Evolutionary conservation across 1,140 invertebrate species (phyloP), one percentile per base, ranked within the genome.

Genomic region (Aricia agestis): DNA sequence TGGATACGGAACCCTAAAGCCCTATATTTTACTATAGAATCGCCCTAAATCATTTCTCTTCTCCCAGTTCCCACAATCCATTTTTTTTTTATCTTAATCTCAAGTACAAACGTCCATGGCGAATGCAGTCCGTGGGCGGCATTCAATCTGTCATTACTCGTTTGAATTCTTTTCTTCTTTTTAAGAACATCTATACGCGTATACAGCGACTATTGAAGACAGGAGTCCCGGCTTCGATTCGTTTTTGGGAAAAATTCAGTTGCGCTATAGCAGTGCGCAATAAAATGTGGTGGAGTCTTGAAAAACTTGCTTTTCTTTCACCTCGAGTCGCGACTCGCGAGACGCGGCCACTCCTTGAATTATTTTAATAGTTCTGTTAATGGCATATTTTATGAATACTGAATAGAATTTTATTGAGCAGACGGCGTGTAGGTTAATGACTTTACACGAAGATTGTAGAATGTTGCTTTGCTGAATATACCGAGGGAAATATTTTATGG

Each of bases 61-160:
- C 19, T 63, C 59, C 59, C 59, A 63, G 19, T 59, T 63, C 59
- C 59, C 59, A 63, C 59, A 63, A 63, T 63, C 59, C 59, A 31
- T 63, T 63, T 63, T 0, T 25, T 25, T 25, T 25, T 63, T 63
- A 63, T 31, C 59, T 63, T 63, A 63, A 63, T 63, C 59, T 63
- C 59, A 11, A 52, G 59, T 63, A 63, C 59, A 11, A 63, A 63
- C 59, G 59, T 63, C 59, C 59, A 63, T 63, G 19, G 59, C 59
- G 59, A 63, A 63, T 63, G 59, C 59, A 19, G 59, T 63, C 59
- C 18, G 59, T 63, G 59, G 59, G 59, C 59, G 59, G 59, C 59
- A 63, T 31, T 63, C 59, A 63, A 19, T 63, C 59, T 63, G 59
- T 63, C 59, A 63, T 63, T 63, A 63, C 59, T 18, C 59, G 59